Percentiles rank a stretch among this genome's conserved stretches.
Evolutionary conservation across 2,113 vertebrate species (phyloP).

Genomic region (Lamprotornis superbus): DNA sequence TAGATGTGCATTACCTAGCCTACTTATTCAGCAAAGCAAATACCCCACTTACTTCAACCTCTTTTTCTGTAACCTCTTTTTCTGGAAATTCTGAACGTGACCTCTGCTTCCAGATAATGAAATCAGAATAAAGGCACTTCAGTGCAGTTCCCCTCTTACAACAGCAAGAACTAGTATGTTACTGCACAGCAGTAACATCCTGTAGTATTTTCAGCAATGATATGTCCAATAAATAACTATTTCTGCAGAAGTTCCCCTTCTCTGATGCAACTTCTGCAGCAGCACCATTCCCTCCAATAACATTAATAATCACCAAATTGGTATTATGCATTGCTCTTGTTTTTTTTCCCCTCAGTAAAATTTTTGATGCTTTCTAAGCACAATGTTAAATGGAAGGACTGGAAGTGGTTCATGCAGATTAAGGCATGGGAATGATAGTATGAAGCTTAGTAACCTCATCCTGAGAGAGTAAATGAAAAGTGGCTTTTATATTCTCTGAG

Average conservation of each 20-base stretch:
- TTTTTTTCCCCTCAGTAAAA: not conserved
- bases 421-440: not conserved
- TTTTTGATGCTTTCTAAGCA: not conserved
- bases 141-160: not conserved
- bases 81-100: not conserved
- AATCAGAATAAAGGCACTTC: not conserved
- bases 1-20: not conserved
- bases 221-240: not conserved
- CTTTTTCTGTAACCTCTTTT: not conserved
- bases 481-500: not conserved
- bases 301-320: not conserved
- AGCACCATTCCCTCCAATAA: not conserved
- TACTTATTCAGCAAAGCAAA: not conserved
- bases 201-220: not conserved
- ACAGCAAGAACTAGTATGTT: not conserved
- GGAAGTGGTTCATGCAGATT: not conserved
- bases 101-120: not conserved
- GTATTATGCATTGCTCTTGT: not conserved
- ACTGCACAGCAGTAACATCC: fast-evolving
- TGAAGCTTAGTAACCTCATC: not conserved
- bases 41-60: not conserved
- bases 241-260: not conserved
- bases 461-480: not conserved
- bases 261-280: not conserved
- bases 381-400: fast-evolving